phyloP scores from a whole-genome alignment of 2,113 vertebrate species.

The Fulmarus glacialis region DNA sequence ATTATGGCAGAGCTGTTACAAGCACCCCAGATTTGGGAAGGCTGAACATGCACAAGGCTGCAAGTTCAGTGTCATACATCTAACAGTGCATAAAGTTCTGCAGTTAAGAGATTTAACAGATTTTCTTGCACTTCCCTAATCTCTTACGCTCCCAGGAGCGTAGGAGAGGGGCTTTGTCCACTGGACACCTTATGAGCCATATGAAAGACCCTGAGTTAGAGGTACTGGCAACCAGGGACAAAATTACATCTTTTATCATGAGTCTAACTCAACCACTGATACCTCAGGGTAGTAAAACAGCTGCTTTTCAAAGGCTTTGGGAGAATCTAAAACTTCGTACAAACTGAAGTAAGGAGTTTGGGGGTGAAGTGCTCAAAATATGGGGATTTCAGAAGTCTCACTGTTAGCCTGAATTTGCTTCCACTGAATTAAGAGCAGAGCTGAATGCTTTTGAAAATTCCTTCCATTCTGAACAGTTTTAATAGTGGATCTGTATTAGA shows the following conservation, averaged over 20 bases:
- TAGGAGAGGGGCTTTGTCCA: not conserved
- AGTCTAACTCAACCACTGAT: not conserved
- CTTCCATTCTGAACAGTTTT: not conserved
- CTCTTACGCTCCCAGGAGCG: fast-evolving
- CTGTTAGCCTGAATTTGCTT: not conserved
- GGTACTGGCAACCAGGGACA: not conserved
- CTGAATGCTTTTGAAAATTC: not conserved
- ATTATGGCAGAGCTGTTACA: not conserved
- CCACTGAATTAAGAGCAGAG: not conserved
- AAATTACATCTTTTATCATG: not conserved
- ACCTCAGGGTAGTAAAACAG: not conserved
- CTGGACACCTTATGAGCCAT: not conserved
- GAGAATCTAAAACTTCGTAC: not conserved
- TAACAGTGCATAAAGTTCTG: not conserved
- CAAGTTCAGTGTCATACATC: not conserved
- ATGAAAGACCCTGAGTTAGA: not conserved
- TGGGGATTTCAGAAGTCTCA: not conserved
- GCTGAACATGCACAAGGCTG: not conserved
- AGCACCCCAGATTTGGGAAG: not conserved
- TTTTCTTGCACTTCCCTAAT: not conserved
- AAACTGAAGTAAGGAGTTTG: not conserved
- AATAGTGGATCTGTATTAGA: not conserved
- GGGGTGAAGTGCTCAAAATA: not conserved
- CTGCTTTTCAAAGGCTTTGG: not conserved
- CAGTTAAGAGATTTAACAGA: not conserved